Percentiles rank a stretch among this genome's conserved stretches.
phyloP scores from a whole-genome alignment of 2,888 invertebrate species.

The Troglohyphantes excavatus region DNA sequence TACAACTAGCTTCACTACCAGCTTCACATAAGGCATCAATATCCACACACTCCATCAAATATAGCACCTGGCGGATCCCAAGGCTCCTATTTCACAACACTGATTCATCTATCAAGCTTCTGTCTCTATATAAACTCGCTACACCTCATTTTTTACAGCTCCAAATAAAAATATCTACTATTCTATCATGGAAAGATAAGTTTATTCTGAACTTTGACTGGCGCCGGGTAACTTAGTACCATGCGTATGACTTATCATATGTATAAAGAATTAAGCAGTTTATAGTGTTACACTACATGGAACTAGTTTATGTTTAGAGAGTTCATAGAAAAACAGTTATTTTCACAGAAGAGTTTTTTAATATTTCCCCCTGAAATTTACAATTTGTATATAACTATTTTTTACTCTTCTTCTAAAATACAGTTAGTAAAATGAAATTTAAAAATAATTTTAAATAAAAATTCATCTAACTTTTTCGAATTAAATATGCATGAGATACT shows the following conservation, averaged over 20 bases:
- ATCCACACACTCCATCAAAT: slow-evolving; percentile 62
- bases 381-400: too few relatives aligned
- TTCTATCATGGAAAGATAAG: slow-evolving; percentile 47
- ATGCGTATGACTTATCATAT: neutral
- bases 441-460: too few relatives aligned
- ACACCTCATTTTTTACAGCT: slow-evolving; percentile 63
- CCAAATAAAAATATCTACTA: slow-evolving; percentile 57
- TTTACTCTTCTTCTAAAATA: too few relatives aligned
- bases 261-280: neutral
- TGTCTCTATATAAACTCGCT: slow-evolving; percentile 62
- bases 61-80: slow-evolving; percentile 63
- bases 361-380: too few relatives aligned
- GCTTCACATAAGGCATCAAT: slow-evolving; percentile 54
- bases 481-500: too few relatives aligned
- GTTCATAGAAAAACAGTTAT: too few relatives aligned
- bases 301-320: too few relatives aligned
- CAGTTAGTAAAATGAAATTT: too few relatives aligned
- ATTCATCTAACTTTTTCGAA: too few relatives aligned
- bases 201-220: slow-evolving; percentile 33
- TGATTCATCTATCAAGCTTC: slow-evolving; percentile 70
- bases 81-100: slow-evolving; percentile 59
- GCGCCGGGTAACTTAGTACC: neutral
- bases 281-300: too few relatives aligned
- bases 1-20: slow-evolving; percentile 13
- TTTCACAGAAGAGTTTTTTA: too few relatives aligned